Base-by-base conservation (phyloP, 2,888 invertebrate species). In the Fissipunctia ypsillon region DNA sequence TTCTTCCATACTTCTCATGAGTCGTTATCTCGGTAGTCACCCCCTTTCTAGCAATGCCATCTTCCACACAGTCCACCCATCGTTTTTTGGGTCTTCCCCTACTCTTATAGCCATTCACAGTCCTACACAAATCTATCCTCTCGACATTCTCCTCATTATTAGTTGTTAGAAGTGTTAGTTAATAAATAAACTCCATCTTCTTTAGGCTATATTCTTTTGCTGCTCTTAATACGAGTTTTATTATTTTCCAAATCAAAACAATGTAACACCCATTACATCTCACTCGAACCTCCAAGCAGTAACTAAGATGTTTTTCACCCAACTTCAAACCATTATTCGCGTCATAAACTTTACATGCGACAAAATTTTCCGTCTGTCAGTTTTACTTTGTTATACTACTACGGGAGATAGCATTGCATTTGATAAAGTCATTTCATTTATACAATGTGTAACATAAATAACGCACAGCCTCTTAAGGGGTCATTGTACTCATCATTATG, bases 341-440 rank as follows among this genome's bases (percentile, higher is more conserved):
- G 14, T 52, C 61, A 63, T 69, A 80, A 79, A 75, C 61, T 78
- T 74, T 31, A 54, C 43, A 54, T 52, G 52, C 59, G 57, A 66
- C 65, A 38, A 57, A 68, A 71, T 69, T 16, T 48, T 66, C 52
- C 52, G 16, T 69, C 52, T 61, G 54, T 64, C 66, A 69, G 69
- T 38, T 38, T 19, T 1, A 81, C 54, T 68, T 60, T 82, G 83
- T 78, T 70, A 12, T 3, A 31, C 6, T 54, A 31, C 38, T 45
- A 0, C 6, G 1, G 31, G 59, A 77, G 59, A 0, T 25, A 31
- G 50, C 6, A 14, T 50, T 31, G 0, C 22, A 19, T 25, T 48
- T 48, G 0, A 3, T 1, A n/a, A 38, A 35, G 12, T 31, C 7
- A 56, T 56, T 38, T 25, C 25, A 25, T n/a, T n/a, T n/a, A n/a